phyloP scores from a whole-genome alignment of 2,888 invertebrate genomes.

The Julus scandinavius region DNA sequence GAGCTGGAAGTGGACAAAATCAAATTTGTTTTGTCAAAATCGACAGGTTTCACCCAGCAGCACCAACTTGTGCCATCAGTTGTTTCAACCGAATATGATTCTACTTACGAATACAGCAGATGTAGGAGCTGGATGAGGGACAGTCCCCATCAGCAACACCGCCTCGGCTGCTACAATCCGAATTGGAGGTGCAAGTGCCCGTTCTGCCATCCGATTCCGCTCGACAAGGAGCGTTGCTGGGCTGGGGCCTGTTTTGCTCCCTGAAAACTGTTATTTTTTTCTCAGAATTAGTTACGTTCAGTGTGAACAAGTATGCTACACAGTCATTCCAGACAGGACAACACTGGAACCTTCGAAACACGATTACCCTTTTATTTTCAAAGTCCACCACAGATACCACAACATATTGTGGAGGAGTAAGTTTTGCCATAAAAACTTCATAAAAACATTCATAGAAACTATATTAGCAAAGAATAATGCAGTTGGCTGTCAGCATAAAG shows the following conservation, averaged over 20 bases:
- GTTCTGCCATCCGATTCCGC: constrained; percentile 52
- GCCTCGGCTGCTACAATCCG: constrained; percentile 51
- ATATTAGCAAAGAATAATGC: too few relatives aligned
- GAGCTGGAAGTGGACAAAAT: constrained; percentile 47
- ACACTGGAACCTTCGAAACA: too few relatives aligned
- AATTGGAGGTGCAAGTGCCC: constrained; percentile 48
- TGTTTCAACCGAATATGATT: neutral
- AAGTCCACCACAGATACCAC: neutral
- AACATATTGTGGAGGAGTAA: too few relatives aligned
- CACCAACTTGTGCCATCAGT: too few relatives aligned
- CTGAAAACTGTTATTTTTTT: constrained; percentile 54
- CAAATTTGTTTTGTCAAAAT: neutral
- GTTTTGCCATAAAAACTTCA: too few relatives aligned
- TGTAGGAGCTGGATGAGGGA: constrained; percentile 48
- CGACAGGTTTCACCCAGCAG: neutral
- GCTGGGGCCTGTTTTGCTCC: constrained; percentile 54
- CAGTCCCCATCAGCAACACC: constrained; percentile 55
- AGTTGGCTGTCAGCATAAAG: too few relatives aligned
- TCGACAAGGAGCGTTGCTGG: constrained; percentile 53
- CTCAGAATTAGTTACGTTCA: neutral
- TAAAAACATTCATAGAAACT: too few relatives aligned
- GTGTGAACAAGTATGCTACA: too few relatives aligned
- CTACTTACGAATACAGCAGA: constrained; percentile 56
- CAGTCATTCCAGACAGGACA: too few relatives aligned
- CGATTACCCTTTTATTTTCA: too few relatives aligned